A percentile compares a stretch with the other conserved stretches of the same genome.
phyloP scores from a whole-genome alignment of 1,140 invertebrate species.

The Berghia stephanieae region DNA sequence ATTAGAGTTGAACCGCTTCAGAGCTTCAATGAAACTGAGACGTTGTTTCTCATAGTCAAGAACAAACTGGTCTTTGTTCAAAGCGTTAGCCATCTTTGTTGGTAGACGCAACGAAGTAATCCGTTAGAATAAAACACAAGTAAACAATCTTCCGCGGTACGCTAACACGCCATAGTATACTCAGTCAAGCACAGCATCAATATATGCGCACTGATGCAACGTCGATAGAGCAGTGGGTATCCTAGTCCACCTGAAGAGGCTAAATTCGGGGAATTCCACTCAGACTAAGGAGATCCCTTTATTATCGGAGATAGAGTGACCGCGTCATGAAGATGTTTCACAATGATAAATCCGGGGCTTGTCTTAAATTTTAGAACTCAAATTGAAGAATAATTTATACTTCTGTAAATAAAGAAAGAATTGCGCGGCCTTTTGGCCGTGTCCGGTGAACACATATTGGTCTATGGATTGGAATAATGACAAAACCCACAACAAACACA shows the following conservation, averaged over 20 bases:
- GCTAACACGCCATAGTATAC: constrained; percentile 26
- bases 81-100: constrained; percentile 74
- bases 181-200: constrained; percentile 46
- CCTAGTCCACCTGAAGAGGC: no score
- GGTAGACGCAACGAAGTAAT: constrained; percentile 1
- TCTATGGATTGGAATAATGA: constrained; percentile 44
- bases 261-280: constrained; percentile 56
- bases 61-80: constrained; percentile 73
- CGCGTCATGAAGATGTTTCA: no score
- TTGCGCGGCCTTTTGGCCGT: constrained; percentile 29
- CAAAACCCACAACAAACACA: constrained; percentile 63
- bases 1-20: constrained; percentile 84
- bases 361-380: no score
- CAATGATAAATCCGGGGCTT: no score
- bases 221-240: constrained; percentile 54
- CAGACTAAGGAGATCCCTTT: constrained; percentile 29
- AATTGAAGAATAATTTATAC: no score
- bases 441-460: constrained; percentile 30
- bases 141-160: background rate
- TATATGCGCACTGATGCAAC: constrained; percentile 48
- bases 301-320: constrained; percentile 47
- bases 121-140: background rate
- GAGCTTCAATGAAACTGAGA: constrained; percentile 79
- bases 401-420: no score
- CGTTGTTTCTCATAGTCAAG: constrained; percentile 77